Evolutionary conservation across 2,797 vertebrate species (phyloP).

Genomic region (Gadopsis marmoratus): DNA sequence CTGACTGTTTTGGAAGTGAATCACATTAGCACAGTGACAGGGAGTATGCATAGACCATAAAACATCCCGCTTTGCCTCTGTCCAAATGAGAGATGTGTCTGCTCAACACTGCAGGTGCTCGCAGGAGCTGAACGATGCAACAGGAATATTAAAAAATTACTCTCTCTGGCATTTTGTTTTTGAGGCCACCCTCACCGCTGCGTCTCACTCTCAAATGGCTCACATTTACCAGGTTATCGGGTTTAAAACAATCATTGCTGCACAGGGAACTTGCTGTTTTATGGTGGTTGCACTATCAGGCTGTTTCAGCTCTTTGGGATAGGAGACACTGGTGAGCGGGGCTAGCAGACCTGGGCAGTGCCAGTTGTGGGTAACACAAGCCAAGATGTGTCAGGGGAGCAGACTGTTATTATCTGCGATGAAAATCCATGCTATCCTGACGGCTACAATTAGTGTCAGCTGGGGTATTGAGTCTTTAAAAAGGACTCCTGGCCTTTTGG

Average conservation of each 20-base stretch:
- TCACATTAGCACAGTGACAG: constrained; percentile 82
- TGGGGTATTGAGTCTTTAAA: constrained; percentile 89
- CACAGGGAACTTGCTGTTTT: constrained; percentile 32
- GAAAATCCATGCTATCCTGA: constrained; percentile 87
- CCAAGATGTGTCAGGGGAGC: constrained; percentile 82
- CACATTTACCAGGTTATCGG: constrained; percentile 53
- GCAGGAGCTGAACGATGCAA: constrained; percentile 76
- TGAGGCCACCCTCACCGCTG: constrained; percentile 37
- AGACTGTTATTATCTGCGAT: constrained; percentile 87
- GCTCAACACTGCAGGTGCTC: constrained; percentile 77
- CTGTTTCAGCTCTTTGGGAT: constrained; percentile 41
- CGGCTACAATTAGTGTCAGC: constrained; percentile 88
- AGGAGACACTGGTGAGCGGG: constrained; percentile 30
- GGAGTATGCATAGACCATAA: constrained; percentile 76
- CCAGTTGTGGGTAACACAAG: constrained; percentile 76
- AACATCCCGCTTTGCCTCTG: constrained; percentile 78
- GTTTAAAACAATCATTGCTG: constrained; percentile 55
- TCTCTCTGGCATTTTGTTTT: constrained; percentile 62
- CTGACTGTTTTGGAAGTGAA: constrained; percentile 81
- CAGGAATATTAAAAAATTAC: constrained; percentile 75
- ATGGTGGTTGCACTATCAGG: constrained; percentile 23
- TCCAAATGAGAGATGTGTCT: constrained; percentile 81
- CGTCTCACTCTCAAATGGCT: constrained; percentile 44
- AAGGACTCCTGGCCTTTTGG: constrained; percentile 86
- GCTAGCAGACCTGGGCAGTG: constrained; percentile 67